A percentile compares a stretch with the other conserved stretches of the same genome.
These are phyloP conservation scores for Aselliscus stoliczkanus DNA, from an alignment of 2,797 vertebrate genomes.

Conservation along the genomic window DNA sequence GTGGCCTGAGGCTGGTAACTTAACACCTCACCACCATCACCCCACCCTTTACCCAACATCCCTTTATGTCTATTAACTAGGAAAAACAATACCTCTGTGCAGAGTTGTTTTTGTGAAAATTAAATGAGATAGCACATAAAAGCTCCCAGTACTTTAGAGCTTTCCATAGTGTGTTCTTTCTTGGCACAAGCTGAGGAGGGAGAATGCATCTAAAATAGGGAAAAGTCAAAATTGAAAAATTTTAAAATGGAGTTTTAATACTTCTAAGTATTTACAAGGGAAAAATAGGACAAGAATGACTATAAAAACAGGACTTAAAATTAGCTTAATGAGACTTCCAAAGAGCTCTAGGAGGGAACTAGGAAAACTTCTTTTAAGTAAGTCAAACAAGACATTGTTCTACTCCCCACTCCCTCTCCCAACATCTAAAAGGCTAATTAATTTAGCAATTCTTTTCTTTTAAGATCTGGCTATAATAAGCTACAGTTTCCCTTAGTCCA, in stretches of 20 bases:
- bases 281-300: slow-evolving; percentile 20
- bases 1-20: not conserved
- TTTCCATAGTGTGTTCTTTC: not conserved
- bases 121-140: slow-evolving; percentile 43
- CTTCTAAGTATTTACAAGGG: slow-evolving; percentile 19
- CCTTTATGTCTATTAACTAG: not conserved
- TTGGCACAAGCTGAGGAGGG: not conserved
- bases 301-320: slow-evolving; percentile 31
- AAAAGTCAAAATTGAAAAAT: not conserved
- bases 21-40: not conserved
- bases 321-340: slow-evolving; percentile 56
- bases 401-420: not conserved
- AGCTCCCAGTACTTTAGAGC: not conserved
- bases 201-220: not conserved
- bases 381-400: slow-evolving; percentile 8
- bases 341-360: slow-evolving; percentile 30
- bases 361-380: slow-evolving; percentile 42
- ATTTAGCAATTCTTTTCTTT: slow-evolving; percentile 51
- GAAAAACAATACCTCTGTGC: not conserved
- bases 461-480: slow-evolving; percentile 33
- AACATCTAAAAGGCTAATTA: slow-evolving; percentile 42
- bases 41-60: not conserved
- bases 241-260: slow-evolving; percentile 43
- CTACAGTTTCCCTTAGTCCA: not conserved
- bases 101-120: slow-evolving; percentile 38